These are phyloP conservation scores for Rhynchotus rufescens DNA, from an alignment of 2,797 vertebrate species.

Conservation along the genomic window DNA sequence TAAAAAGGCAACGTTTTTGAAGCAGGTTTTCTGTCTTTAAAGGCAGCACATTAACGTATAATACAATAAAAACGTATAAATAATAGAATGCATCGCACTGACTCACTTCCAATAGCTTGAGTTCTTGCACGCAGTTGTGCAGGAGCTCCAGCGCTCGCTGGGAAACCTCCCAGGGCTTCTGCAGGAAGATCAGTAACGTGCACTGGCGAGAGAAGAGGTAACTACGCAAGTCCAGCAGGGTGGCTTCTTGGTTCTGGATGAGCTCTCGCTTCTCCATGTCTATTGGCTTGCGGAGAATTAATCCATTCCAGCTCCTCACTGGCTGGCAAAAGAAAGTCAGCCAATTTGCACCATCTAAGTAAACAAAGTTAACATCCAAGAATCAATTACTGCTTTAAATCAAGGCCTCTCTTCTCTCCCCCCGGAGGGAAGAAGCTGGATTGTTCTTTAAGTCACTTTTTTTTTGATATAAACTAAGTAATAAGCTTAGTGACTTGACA, in stretches of 20 bases:
- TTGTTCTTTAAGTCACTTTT: background rate
- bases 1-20: background rate
- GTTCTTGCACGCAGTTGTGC: constrained; percentile 97
- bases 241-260: constrained; percentile 92
- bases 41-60: background rate
- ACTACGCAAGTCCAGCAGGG: constrained; percentile 93
- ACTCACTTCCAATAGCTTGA: constrained; percentile 92
- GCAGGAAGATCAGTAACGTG: constrained; percentile 95
- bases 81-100: background rate
- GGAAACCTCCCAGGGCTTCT: constrained; percentile 97
- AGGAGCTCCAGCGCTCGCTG: constrained; percentile 94
- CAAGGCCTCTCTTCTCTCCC: background rate
- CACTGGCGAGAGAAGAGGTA: constrained; percentile 98
- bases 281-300: constrained; percentile 93
- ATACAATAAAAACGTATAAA: background rate
- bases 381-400: constrained; percentile 18
- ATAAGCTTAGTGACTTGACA: background rate
- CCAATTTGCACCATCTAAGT: constrained; percentile 95
- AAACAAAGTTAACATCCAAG: constrained; percentile 66
- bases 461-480: too few species aligned
- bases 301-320: constrained; percentile 93
- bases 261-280: constrained; percentile 98
- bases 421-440: background rate
- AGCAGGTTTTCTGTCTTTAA: background rate
- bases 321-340: constrained; percentile 95